phyloP scores from a whole-genome alignment of 1,140 invertebrate species.

The Saccostrea glomerata region DNA sequence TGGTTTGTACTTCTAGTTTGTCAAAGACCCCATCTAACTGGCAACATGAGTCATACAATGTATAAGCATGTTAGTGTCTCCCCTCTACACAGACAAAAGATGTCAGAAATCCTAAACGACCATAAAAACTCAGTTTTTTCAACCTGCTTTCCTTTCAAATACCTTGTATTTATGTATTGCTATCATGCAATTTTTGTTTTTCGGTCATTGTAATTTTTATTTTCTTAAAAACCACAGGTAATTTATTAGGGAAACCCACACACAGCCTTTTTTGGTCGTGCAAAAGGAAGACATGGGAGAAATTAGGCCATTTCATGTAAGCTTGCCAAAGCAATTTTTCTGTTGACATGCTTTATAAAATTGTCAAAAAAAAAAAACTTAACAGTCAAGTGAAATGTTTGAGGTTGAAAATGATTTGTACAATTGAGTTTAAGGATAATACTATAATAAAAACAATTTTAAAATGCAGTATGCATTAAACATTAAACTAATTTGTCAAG shows the following conservation, averaged over 20 bases:
- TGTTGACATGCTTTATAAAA: no score
- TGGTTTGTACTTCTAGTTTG: constrained; percentile 4
- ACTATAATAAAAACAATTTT: no score
- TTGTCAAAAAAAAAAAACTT: no score
- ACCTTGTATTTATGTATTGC: constrained; percentile 15
- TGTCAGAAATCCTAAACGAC: constrained; percentile 18
- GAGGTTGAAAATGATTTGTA: no score
- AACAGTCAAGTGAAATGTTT: no score
- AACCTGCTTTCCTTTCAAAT: constrained; percentile 33
- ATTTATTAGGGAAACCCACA: constrained; percentile 14
- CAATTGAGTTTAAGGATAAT: no score
- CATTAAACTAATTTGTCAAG: no score
- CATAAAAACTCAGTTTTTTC: constrained; percentile 16
- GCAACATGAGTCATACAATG: constrained; percentile 22
- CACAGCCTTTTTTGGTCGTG: background rate
- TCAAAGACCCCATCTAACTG: constrained; percentile 11
- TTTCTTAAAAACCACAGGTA: constrained; percentile 6
- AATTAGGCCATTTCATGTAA: constrained; percentile 13
- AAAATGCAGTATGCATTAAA: no score
- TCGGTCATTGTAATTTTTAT: constrained; percentile 9
- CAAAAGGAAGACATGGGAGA: background rate
- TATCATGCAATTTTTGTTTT: constrained; percentile 17
- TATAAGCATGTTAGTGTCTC: constrained; percentile 27
- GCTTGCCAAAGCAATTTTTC: background rate
- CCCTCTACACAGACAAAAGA: constrained; percentile 24